Percentiles rank a stretch among this genome's conserved stretches.
These are phyloP conservation scores for Chamaea fasciata DNA, from an alignment of 2,113 vertebrate species.

Conservation along the genomic window DNA sequence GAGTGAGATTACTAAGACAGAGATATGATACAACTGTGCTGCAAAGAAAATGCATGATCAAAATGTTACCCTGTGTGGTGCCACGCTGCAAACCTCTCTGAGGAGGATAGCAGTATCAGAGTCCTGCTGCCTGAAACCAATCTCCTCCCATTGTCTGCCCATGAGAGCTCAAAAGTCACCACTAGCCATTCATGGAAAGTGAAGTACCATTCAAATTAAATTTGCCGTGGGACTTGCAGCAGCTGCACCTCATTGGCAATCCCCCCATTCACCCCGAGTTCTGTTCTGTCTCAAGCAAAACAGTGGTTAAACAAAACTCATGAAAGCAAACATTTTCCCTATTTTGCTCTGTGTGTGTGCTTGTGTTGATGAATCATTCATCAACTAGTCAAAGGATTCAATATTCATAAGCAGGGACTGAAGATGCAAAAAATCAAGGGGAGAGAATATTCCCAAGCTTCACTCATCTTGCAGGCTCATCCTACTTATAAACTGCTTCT, in stretches of 20 bases:
- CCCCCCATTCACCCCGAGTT: background rate
- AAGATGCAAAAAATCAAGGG: background rate
- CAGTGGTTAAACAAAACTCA: background rate
- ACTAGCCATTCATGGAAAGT: background rate
- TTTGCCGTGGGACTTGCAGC: background rate
- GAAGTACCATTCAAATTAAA: background rate
- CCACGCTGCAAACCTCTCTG: background rate
- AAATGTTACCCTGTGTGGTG: fast-evolving
- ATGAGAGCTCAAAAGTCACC: background rate
- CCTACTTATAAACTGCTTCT: background rate
- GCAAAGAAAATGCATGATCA: background rate
- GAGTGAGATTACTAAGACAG: background rate
- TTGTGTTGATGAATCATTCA: conserved; percentile 41
- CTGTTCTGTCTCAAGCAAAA: background rate
- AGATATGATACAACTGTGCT: background rate
- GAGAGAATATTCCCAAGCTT: background rate
- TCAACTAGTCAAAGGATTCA: background rate
- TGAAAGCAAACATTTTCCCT: background rate
- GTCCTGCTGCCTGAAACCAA: background rate
- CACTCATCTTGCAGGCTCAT: background rate
- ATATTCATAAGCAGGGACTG: conserved; percentile 12
- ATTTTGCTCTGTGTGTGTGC: background rate
- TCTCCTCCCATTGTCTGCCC: background rate
- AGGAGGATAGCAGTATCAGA: background rate
- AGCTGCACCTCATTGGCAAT: background rate